phyloP scores from a whole-genome alignment of 2,113 vertebrate species.

The Lasiurus borealis region DNA sequence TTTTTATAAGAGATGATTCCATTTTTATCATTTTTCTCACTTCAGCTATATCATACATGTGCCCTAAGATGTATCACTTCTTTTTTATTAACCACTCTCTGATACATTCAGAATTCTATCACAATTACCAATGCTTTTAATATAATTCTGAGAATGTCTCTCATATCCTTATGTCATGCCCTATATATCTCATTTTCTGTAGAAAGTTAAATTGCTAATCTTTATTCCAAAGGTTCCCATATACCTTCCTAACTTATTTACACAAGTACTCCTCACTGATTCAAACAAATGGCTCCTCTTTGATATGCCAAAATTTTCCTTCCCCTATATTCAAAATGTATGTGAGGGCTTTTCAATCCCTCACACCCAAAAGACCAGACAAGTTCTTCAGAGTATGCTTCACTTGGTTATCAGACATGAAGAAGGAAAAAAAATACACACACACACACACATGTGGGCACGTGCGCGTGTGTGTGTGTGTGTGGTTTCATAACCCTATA shows the following conservation, averaged over 20 bases:
- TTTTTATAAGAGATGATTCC: not conserved
- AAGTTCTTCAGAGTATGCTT: not conserved
- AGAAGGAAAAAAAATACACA: not conserved
- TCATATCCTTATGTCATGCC: not conserved
- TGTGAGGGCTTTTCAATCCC: not conserved
- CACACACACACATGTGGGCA: no score
- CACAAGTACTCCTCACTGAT: not conserved
- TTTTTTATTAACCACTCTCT: not conserved
- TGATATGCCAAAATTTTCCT: not conserved
- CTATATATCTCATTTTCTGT: not conserved
- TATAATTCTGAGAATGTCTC: not conserved
- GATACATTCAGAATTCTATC: not conserved
- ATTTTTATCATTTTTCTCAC: conserved; percentile 21
- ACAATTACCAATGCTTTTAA: not conserved
- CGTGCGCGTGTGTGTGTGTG: fast-evolving
- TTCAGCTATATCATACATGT: not conserved
- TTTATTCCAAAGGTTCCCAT: not conserved
- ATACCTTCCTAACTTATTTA: not conserved
- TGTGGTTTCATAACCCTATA: not conserved
- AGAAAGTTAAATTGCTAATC: not conserved
- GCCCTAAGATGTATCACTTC: not conserved
- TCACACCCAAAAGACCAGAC: not conserved
- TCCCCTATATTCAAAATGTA: not conserved
- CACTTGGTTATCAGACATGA: not conserved
- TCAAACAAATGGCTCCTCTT: not conserved